Conservation (phyloP, 2,888 invertebrate species). For the Acanthosepion pharaonis region DNA sequence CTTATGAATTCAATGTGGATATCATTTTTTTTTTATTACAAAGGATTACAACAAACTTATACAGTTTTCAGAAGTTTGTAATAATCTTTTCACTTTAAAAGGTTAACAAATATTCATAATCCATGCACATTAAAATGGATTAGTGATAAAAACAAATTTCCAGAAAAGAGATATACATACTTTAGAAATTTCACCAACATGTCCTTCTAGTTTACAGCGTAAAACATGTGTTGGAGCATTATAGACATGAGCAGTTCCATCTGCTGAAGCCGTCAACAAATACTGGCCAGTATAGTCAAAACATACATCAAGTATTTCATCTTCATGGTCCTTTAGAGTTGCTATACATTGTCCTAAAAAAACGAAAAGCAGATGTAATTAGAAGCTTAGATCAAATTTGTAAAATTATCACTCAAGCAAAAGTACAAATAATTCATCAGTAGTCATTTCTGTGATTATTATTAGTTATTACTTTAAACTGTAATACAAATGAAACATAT, state of each 20-base stretch:
- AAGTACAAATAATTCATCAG: background rate
- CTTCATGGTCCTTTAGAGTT: constrained; percentile 73
- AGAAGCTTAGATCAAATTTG: background rate
- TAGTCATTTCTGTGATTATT: too few relatives aligned
- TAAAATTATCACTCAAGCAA: background rate
- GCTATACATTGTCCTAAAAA: constrained; percentile 69
- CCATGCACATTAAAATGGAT: background rate
- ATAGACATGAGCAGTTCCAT: constrained; percentile 84
- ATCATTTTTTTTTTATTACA: too few relatives aligned
- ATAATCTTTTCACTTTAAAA: too few relatives aligned
- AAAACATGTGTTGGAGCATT: constrained; percentile 77
- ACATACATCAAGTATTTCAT: constrained; percentile 82
- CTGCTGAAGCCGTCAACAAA: constrained; percentile 84
- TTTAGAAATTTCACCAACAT: constrained; percentile 75
- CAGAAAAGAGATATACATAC: constrained; percentile 59
- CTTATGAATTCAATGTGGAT: too few relatives aligned
- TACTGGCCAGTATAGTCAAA: constrained; percentile 84
- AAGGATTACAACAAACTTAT: too few relatives aligned
- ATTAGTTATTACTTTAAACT: too few relatives aligned
- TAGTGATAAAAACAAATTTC: background rate
- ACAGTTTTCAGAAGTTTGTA: too few relatives aligned
- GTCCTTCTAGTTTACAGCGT: constrained; percentile 72
- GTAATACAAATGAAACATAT: too few relatives aligned
- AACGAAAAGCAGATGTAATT: background rate
- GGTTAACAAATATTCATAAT: too few relatives aligned